Base-by-base conservation (phyloP, 1,140 invertebrate genomes). In the Portunus trituberculatus region DNA sequence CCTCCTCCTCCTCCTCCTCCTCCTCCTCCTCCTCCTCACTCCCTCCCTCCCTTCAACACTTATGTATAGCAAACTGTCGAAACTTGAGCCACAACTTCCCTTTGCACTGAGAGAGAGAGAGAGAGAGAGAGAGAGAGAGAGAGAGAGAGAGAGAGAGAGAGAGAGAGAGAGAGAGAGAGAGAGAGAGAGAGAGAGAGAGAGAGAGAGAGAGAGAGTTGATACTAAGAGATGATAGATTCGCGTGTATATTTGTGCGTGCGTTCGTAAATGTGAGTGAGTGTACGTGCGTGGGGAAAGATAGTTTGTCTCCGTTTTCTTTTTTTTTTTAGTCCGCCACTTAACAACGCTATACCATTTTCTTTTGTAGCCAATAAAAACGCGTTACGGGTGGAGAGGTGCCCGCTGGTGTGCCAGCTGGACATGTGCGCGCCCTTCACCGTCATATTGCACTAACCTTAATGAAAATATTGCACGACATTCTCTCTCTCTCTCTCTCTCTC, bases 181-280 rank as follows among this genome's bases (percentile, higher is more conserved):
- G 67, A 59, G 52, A 59, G 67, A 76, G 67, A 76, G 67, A 76
- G 67, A 76, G 67, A 76, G 67, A 76, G 67, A 76, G 67, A 76
- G 67, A 76, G 67, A 76, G 67, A 76, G 67, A 76, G 67, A 76
- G 67, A 76, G 67, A 76, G 67, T 2, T 3, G n/a, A n/a, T 3
- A n/a, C 4, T 7, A 20, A n/a, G 67, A 76, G 67, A n/a, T 2
- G n/a, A n/a, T 76, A n/a, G 4, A n/a, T 76, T 7, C 20, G 6
- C n/a, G 67, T 25, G 67, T 76, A 25, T 76, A 20, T 76, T 12
- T 76, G 67, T 76, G 20, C 20, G 67, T 76, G 25, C 20, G 67
- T 76, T 12, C 20, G 67, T 76, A 20, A 12, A 20, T 76, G 59
- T 76, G 67, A n/a, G 67, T 76, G 67, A 20, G 67, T 76, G 67